Evolutionary conservation across 2,113 vertebrate genomes (phyloP), one percentile per base, ranked within the genome.

Genomic region (Upupa epops): DNA sequence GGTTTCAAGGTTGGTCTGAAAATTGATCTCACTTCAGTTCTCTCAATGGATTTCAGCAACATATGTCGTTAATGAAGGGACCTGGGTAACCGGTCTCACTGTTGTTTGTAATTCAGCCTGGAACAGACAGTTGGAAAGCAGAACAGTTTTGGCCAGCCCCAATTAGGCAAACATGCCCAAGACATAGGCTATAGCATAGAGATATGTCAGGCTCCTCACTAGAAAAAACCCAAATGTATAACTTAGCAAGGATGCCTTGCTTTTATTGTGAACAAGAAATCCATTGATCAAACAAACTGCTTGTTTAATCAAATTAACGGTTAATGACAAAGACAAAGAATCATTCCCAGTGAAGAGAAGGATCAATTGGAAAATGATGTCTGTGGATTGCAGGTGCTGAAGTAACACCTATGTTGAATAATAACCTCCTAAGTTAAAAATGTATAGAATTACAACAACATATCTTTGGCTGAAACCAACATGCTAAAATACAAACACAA

Each of bases 1-100:
- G 82, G n/a, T 92, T 92, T 95, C 83, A 79, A 91, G 83, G 81
- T 77, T 94, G 84, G 84, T 52, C 59, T 94, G 95, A 90, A 93
- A 96, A 79, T 68, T 91, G 94, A 96, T 90, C 79, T 72, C 66
- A n/a, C 66, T 72, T 48, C 24, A 73, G 55, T 65, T 76, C 54
- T 87, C 69, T 61, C 76, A 69, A 5, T 28, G 72, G 54, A 4
- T 75, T 93, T 78, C 77, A 96, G 78, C 69, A 94, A 76, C 93
- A 81, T 63, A 51, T 93, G 91, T 77, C 96, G 80, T 94, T 93
- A 92, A 95, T 94, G 87, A 95, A 83, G 49, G 42, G 75, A 86
- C 55, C 32, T 85, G 89, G 31, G 70, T 87, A 86, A 92, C 48
- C 8, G 12, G 80, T 60, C 64, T 81, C 24, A 9, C 63, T 69